These are phyloP conservation scores for Phalacrocorax aristotelis DNA, from an alignment of 2,113 vertebrate species.

Conservation along the genomic window DNA sequence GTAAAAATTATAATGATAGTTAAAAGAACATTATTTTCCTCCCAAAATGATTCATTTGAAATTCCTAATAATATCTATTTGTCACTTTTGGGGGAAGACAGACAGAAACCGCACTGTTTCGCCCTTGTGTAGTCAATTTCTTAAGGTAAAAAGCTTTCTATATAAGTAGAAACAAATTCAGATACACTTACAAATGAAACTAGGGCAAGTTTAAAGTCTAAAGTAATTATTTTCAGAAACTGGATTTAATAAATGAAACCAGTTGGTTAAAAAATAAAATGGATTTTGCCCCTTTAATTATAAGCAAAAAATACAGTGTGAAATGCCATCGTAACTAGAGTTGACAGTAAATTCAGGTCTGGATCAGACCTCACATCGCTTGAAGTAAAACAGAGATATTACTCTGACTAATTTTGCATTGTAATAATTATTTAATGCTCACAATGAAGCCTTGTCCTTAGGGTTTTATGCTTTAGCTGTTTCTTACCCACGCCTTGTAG, in stretches of 20 bases:
- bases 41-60: not conserved
- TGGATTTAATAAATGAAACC: not conserved
- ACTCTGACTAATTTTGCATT: slow-evolving; percentile 76
- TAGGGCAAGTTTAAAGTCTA: not conserved
- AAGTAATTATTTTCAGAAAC: not conserved
- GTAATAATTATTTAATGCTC: slow-evolving; percentile 77
- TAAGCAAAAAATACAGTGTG: not conserved
- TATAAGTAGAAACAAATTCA: not conserved
- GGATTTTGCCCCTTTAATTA: not conserved
- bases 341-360: slow-evolving; percentile 4
- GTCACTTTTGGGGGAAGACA: not conserved
- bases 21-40: not conserved
- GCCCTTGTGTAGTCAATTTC: not conserved
- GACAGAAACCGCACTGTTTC: not conserved
- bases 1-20: not conserved
- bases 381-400: slow-evolving; percentile 73
- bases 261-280: not conserved
- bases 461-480: slow-evolving; percentile 74
- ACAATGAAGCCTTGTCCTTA: slow-evolving; percentile 76
- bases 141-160: not conserved
- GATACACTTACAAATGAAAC: not conserved
- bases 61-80: not conserved
- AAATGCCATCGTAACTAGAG: not conserved
- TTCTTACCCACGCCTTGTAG: slow-evolving; percentile 76
- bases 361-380: not conserved